Conservation (phyloP, 2,113 vertebrate genomes). For the Proteles cristata region DNA sequence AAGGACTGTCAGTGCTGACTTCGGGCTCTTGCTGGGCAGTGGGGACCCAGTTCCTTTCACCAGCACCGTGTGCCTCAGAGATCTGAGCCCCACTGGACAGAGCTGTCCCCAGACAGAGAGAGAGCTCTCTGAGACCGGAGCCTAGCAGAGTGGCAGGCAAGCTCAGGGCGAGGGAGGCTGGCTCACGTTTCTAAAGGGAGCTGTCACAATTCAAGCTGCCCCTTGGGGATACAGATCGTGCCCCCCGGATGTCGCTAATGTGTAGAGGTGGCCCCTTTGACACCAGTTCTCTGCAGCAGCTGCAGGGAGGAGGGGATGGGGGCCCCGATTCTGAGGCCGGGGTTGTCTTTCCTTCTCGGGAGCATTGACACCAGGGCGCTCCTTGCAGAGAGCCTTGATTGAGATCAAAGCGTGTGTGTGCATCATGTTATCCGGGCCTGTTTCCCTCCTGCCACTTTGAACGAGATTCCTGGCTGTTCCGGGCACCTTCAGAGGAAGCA, state of each 20-base stretch:
- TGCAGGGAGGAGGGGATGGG: not conserved
- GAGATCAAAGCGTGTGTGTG: constrained; percentile 65
- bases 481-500: not conserved
- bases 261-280: not conserved
- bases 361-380: constrained; percentile 60
- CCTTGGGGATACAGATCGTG: not conserved
- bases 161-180: fast-evolving
- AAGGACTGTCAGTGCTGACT: not conserved
- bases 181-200: not conserved
- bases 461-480: not conserved
- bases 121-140: not conserved
- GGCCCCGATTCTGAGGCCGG: not conserved
- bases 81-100: not conserved
- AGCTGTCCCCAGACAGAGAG: not conserved
- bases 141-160: too few relatives aligned
- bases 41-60: not conserved
- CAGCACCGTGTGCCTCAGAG: not conserved
- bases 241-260: not conserved
- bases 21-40: not conserved
- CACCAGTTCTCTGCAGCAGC: not conserved
- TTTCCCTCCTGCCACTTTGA: constrained; percentile 48
- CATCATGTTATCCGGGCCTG: constrained; percentile 44
- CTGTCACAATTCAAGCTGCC: too few relatives aligned
- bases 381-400: constrained; percentile 52
- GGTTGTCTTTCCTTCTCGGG: constrained; percentile 12